Conservation (phyloP, 2,888 invertebrate species). For the Minunthozetes semirufus region DNA sequence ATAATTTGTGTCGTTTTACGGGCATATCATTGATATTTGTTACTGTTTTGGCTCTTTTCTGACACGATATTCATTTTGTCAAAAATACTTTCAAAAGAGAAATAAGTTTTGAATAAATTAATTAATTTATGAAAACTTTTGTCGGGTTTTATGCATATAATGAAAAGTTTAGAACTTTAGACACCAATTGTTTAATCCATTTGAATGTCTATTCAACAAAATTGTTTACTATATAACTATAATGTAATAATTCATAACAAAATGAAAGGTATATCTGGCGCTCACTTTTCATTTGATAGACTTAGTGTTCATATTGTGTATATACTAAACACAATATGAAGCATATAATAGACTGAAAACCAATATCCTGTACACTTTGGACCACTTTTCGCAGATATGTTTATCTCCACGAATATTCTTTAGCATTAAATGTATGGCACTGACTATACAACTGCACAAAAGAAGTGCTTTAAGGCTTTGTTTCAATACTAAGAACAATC, state of each 20-base stretch:
- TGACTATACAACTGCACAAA: neutral
- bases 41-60: neutral
- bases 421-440: neutral
- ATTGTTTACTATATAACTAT: neutral
- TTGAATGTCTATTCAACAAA: neutral
- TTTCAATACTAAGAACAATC: neutral
- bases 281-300: neutral
- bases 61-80: neutral
- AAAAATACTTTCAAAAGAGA: neutral
- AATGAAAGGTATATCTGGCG: neutral
- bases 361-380: constrained; percentile 23
- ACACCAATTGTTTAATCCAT: too few relatives aligned
- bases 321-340: neutral
- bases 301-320: neutral
- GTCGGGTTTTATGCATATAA: neutral
- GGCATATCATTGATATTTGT: neutral
- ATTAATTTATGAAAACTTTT: too few relatives aligned
- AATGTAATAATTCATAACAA: neutral
- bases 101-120: neutral
- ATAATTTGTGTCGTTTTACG: neutral
- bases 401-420: neutral
- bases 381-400: constrained; percentile 4
- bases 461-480: constrained; percentile 18
- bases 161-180: neutral
- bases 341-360: constrained; percentile 12